Percentiles rank a stretch among this genome's conserved stretches.
Conservation (phyloP, 2,888 invertebrate genomes). For the Ctena decussata region DNA sequence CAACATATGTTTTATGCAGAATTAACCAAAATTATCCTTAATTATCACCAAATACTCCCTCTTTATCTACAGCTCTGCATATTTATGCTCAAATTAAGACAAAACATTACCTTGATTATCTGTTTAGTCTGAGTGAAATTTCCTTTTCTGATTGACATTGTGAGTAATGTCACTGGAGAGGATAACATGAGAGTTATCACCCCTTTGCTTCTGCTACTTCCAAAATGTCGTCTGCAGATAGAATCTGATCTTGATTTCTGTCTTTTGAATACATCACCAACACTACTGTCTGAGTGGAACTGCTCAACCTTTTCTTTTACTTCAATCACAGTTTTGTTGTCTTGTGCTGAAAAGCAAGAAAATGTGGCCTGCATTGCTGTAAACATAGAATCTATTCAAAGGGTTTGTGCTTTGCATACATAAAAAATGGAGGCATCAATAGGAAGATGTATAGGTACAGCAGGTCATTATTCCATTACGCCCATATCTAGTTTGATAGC, state of each 20-base stretch:
- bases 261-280: background rate
- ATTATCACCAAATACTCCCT: too few species aligned
- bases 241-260: constrained; percentile 29
- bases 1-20: too few species aligned
- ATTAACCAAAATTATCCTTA: too few species aligned
- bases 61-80: too few species aligned
- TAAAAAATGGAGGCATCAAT: too few species aligned
- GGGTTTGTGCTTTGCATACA: too few species aligned
- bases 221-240: constrained; percentile 47
- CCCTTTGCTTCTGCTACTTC: constrained; percentile 42
- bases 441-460: too few species aligned
- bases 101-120: constrained; percentile 94
- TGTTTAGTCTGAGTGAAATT: constrained; percentile 92
- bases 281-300: constrained; percentile 14
- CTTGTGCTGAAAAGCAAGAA: background rate
- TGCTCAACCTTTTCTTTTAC: background rate
- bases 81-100: too few species aligned
- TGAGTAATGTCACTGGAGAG: constrained; percentile 92
- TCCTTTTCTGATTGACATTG: constrained; percentile 92
- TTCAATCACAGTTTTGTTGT: background rate
- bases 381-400: too few species aligned
- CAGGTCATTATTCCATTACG: too few species aligned
- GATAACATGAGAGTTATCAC: constrained; percentile 89
- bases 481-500: too few species aligned
- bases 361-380: background rate